A percentile compares a stretch with the other conserved stretches of the same genome.
These are phyloP conservation scores for Mesoclemmys tuberculata DNA, from an alignment of 2,113 vertebrate species.

Conservation along the genomic window DNA sequence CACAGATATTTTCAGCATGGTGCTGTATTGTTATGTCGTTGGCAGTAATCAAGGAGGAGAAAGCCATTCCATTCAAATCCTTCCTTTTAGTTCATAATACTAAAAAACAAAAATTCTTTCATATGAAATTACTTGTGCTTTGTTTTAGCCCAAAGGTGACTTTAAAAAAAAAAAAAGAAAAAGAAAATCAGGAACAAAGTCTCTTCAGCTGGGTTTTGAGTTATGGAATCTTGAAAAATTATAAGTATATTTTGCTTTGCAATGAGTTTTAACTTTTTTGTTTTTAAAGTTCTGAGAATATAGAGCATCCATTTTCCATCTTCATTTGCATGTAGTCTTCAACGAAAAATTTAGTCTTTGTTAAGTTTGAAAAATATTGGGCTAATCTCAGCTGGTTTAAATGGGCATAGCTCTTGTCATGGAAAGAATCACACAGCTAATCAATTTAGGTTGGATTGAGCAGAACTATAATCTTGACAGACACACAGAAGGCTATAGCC, in stretches of 20 bases:
- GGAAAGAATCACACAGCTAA: no score
- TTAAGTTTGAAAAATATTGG: not conserved
- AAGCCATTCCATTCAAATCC: not conserved
- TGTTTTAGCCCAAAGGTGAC: not conserved
- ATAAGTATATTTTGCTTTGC: not conserved
- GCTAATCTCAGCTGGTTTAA: not conserved
- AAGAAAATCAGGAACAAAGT: not conserved
- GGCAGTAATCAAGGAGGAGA: not conserved
- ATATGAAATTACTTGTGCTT: not conserved
- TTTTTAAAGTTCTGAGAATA: not conserved
- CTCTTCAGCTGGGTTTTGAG: not conserved
- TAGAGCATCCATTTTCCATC: not conserved
- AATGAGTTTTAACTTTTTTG: not conserved
- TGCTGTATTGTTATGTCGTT: not conserved
- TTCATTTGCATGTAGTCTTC: not conserved
- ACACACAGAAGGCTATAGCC: no score
- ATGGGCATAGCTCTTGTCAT: not conserved
- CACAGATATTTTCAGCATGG: not conserved
- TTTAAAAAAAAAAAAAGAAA: no score
- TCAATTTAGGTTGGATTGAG: no score
- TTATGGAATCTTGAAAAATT: not conserved
- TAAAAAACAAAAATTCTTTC: not conserved
- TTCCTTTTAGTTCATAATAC: not conserved
- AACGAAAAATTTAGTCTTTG: not conserved
- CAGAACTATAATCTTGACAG: no score